Evolutionary conservation across 2,888 invertebrate species (phyloP), one percentile per base, ranked within the genome.

Genomic region (Pemphredon lugubris): DNA sequence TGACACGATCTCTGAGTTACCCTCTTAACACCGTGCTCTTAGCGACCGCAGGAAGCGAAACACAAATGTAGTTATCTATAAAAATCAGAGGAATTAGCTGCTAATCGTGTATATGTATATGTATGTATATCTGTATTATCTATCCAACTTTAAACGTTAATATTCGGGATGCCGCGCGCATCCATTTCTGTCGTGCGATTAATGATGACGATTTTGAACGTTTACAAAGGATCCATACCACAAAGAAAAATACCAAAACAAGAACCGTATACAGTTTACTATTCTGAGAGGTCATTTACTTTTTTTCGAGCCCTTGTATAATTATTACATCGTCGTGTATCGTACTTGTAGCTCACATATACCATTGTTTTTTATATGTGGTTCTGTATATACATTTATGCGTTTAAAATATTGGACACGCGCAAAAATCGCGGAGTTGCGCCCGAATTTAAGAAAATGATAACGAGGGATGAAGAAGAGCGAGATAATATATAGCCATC

Each of bases 101-200:
- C 80, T 80, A 78, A 81, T 82, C 72, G 70, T 83, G 80, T 83
- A 73, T 82, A 79, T 83, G 74, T 83, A 76, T 83, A 83, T 85
- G 74, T 84, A 83, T 83, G 79, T 83, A 80, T 84, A 84, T 80
- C 73, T 78, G 67, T 83, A 83, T 73, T 83, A 81, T 79, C 74
- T 84, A 71, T 84, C 72, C 75, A 81, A 83, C 73, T 81, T 80
- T 75, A 76, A 84, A 83, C 68, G 68, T 79, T 68, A 79, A 76
- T 74, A 74, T 74, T 59, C 55, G 63, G n/a, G 68, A 78, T 77
- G 82, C 81, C 73, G 75, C 68, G 66, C 48, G 74, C 79, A 77
- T 82, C 79, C 77, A 79, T 82, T 83, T 84, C 77, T 77, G 75
- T 85, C 81, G 84, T 81, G 67, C 74, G 77, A 79, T 84, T 71